These are phyloP conservation scores for Daubentonia madagascariensis DNA, from an alignment of 2,113 vertebrate species.

Conservation along the genomic window DNA sequence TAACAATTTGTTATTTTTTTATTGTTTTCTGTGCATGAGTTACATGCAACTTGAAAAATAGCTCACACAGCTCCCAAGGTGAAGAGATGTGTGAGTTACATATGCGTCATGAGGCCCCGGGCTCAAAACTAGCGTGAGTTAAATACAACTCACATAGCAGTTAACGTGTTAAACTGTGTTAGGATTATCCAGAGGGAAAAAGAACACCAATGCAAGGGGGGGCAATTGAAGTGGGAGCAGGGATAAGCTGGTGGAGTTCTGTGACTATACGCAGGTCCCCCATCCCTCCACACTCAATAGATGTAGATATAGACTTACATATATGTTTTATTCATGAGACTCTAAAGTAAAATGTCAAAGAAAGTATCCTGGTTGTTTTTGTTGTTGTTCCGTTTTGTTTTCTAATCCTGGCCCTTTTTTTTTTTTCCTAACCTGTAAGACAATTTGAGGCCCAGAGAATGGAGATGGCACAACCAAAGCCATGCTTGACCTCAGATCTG, in stretches of 20 bases:
- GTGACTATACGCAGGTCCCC: accelerated
- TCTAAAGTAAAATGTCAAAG: background rate
- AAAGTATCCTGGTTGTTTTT: background rate
- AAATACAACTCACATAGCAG: too few relatives aligned
- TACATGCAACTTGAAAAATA: too few relatives aligned
- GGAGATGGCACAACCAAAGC: background rate
- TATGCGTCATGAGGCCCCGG: too few relatives aligned
- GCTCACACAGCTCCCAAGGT: too few relatives aligned
- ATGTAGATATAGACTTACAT: background rate
- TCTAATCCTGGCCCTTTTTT: background rate
- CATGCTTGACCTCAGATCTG: background rate
- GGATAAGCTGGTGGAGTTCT: background rate
- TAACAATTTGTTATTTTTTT: too few relatives aligned
- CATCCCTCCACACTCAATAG: background rate
- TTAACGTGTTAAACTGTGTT: background rate
- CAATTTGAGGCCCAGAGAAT: background rate
- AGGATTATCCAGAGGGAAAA: background rate
- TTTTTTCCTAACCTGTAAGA: background rate
- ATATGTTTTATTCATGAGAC: background rate
- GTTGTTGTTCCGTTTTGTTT: background rate
- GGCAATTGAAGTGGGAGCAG: too few relatives aligned
- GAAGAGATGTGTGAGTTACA: too few relatives aligned
- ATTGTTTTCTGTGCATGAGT: too few relatives aligned
- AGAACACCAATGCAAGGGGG: too few relatives aligned
- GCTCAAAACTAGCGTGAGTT: too few relatives aligned